Base-by-base conservation (phyloP, 2,797 vertebrate species). In the Microcaecilia unicolor region DNA sequence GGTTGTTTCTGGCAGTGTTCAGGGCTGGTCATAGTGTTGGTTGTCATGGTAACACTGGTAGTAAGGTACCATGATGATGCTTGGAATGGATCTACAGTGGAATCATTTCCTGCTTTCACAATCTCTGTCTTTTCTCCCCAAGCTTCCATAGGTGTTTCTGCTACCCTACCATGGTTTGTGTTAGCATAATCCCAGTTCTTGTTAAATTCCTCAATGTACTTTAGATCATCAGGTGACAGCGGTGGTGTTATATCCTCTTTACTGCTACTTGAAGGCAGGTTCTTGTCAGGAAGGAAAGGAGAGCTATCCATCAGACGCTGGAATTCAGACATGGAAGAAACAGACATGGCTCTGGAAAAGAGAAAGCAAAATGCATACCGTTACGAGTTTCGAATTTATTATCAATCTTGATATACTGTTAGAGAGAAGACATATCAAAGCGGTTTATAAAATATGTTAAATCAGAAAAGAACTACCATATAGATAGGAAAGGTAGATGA, bases 301-400 rank as follows among this genome's bases (percentile, higher is more conserved):
- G 96, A 99, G 61, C 92, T 89, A 54, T 99, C 95, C 94, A 99
- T 98, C 52, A 99, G 56, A 27, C 91, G 87, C 60, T 97, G 92
- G 79, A 99, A 99, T 70, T 99, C 96, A 1, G 93, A 98, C 96
- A 99, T 98, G 63, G 94, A 98, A 57, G 94, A 98, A 41, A 99
- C 90, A 0, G 96, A 99, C 73, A 97, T 91, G 0, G 92, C 95
- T 78, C 96, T 99, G 67, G 40, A 50, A 56, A 30, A 17, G 2
- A 32, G 20, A 61, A 40, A 1, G 19, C 2, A 6, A 39, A 44
- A 8, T n/a, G n/a, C n/a, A n/a, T n/a, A n/a, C n/a, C n/a, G n/a
- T n/a, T n/a, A n/a, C n/a, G n/a, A n/a, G n/a, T n/a, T n/a, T n/a
- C n/a, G n/a, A n/a, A n/a, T n/a, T n/a, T n/a, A n/a, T n/a, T n/a